phyloP scores from a whole-genome alignment of 2,113 vertebrate species.

The Myodes glareolus region DNA sequence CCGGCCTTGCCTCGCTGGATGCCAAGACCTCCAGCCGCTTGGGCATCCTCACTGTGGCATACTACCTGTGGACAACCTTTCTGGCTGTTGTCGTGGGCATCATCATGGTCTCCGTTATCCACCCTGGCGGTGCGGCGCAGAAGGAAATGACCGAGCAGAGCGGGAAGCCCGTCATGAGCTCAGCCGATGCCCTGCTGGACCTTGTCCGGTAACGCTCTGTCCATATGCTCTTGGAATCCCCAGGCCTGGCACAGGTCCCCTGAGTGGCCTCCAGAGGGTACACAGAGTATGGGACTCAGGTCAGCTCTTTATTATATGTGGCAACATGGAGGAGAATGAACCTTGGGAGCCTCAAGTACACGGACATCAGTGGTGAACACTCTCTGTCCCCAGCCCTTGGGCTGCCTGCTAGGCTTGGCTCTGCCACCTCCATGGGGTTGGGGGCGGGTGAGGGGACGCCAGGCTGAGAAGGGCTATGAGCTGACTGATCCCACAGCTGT shows the following conservation, averaged over 20 bases:
- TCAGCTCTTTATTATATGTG: neutral
- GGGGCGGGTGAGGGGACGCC: neutral
- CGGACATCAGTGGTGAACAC: neutral
- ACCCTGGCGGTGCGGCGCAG: constrained; percentile 96
- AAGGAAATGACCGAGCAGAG: constrained; percentile 94
- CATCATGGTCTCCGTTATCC: constrained; percentile 97
- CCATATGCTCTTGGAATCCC: neutral
- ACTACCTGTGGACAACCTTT: constrained; percentile 99
- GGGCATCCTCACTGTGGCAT: constrained; percentile 97
- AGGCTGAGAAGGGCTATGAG: neutral
- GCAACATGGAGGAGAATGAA: neutral
- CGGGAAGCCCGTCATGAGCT: constrained; percentile 96
- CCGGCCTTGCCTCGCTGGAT: constrained; percentile 96
- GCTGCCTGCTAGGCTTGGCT: rapidly evolving
- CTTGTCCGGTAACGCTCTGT: constrained; percentile 92
- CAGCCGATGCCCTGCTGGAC: constrained; percentile 96
- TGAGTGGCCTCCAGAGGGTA: neutral
- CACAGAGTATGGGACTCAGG: rapidly evolving
- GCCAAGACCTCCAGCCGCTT: constrained; percentile 97
- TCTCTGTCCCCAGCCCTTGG: neutral
- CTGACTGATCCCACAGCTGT: neutral
- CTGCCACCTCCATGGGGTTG: neutral
- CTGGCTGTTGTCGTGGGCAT: constrained; percentile 97
- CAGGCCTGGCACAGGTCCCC: neutral
- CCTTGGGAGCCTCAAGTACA: neutral